These are phyloP conservation scores for Acrocephalus kingi DNA, from an alignment of 2,113 vertebrate species.

Conservation along the genomic window DNA sequence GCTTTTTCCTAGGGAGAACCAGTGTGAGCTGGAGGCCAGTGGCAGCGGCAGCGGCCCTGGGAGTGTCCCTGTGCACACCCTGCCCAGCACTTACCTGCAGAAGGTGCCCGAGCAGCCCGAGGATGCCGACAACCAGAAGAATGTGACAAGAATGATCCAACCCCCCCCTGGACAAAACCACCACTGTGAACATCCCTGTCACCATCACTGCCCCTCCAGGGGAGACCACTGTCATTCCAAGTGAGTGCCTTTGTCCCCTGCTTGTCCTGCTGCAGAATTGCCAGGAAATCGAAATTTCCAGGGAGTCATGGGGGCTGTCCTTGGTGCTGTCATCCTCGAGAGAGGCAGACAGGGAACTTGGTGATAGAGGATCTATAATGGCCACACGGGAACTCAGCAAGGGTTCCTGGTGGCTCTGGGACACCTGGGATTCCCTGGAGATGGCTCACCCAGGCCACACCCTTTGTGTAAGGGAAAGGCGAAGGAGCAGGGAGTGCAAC, in stretches of 20 bases:
- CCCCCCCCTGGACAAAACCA: conserved; percentile 74
- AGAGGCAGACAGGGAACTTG: fast-evolving
- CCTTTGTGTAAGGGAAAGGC: background rate
- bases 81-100: conserved; percentile 77
- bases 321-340: background rate
- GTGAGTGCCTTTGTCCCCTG: conserved; percentile 73
- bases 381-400: background rate
- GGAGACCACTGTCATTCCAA: conserved; percentile 83
- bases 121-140: conserved; percentile 91
- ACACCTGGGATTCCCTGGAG: background rate
- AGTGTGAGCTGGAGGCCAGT: conserved; percentile 76
- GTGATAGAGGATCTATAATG: background rate
- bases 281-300: fast-evolving
- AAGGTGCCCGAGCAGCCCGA: conserved; percentile 82
- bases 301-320: background rate
- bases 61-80: conserved; percentile 62
- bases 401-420: background rate
- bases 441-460: background rate
- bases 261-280: background rate
- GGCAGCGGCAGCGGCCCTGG: conserved; percentile 33
- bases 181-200: conserved; percentile 80
- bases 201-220: conserved; percentile 82
- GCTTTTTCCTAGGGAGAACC: conserved; percentile 78
- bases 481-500: background rate
- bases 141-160: conserved; percentile 81